Evolutionary conservation across 2,113 vertebrate genomes (phyloP).

Genomic region (Cynopterus brachyotis): DNA sequence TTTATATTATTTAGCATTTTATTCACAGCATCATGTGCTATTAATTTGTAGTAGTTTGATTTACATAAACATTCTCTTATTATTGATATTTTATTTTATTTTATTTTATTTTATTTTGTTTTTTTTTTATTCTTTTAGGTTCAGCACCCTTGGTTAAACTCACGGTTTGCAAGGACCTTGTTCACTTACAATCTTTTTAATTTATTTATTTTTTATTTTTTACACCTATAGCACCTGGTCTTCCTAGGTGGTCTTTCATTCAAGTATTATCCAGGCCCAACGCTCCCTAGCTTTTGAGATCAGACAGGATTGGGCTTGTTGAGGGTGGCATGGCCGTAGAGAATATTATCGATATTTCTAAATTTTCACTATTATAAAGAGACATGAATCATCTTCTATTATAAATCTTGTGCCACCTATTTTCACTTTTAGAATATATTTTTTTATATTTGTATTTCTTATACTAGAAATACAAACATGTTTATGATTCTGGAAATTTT

Average conservation of each 20-base stretch:
- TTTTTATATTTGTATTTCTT: background rate
- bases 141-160: no score
- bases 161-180: no score
- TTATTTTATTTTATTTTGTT: no score
- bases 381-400: background rate
- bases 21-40: background rate
- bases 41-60: background rate
- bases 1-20: background rate
- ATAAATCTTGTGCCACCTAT: background rate
- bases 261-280: no score
- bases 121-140: no score
- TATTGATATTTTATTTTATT: background rate
- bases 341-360: background rate
- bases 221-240: no score
- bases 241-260: no score
- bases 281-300: no score
- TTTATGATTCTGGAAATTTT: background rate
- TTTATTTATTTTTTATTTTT: no score
- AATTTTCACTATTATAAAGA: background rate
- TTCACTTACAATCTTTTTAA: no score
- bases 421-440: background rate
- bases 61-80: background rate
- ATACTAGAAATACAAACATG: background rate
- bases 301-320: no score
- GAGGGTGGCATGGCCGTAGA: no score